These are phyloP conservation scores for Nipponia nippon DNA, from an alignment of 2,113 vertebrate genomes.

Conservation along the genomic window DNA sequence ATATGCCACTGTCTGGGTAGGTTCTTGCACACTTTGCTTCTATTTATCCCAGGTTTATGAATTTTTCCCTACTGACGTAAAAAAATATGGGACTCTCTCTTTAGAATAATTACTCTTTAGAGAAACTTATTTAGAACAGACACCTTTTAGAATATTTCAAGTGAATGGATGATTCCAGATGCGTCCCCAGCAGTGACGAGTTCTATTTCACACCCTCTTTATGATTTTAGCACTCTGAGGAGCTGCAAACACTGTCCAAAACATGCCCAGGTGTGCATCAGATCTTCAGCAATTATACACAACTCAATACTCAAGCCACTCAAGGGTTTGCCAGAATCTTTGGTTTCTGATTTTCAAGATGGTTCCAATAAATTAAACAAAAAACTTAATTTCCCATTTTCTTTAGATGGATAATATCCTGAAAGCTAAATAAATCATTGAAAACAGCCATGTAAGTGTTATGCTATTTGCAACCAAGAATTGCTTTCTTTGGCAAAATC, in stretches of 20 bases:
- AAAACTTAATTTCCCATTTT: neutral
- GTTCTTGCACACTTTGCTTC: neutral
- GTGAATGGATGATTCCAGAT: neutral
- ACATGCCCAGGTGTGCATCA: fast-evolving
- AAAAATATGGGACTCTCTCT: neutral
- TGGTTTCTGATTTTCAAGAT: neutral
- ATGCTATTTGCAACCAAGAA: neutral
- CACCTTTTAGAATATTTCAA: neutral
- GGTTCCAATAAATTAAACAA: neutral
- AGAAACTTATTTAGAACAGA: neutral
- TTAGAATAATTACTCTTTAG: neutral
- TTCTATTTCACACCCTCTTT: neutral
- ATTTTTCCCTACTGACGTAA: neutral
- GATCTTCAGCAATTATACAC: neutral
- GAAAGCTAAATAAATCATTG: neutral
- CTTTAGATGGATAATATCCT: neutral
- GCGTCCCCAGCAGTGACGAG: neutral
- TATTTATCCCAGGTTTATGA: neutral
- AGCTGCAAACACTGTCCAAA: neutral
- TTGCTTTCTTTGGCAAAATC: neutral
- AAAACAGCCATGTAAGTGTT: neutral
- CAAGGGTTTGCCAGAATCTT: neutral
- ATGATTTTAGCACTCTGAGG: neutral
- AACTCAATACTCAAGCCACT: neutral
- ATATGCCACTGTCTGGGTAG: neutral